Base-by-base conservation (phyloP, 1,140 invertebrate genomes). In the Macrocentrus cingulum region DNA sequence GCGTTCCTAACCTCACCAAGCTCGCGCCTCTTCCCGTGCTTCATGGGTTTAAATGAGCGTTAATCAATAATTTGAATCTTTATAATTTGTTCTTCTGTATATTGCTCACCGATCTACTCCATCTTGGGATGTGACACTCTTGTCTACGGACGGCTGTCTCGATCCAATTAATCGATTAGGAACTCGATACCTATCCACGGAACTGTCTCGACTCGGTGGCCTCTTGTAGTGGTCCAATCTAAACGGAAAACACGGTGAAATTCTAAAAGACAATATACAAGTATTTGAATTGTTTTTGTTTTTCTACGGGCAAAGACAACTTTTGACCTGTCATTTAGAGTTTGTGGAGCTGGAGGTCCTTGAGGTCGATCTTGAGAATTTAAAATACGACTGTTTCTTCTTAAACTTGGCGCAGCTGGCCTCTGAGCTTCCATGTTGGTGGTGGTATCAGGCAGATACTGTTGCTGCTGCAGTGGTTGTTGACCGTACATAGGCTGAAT, bases 141-240 rank as follows among this genome's bases (percentile, higher is more conserved):
- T 84, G 64, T 92, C 88, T 8, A 92, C 84, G 4, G 90, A 91
- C 2, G 91, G 83, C 69, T 91, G 90, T 56, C 90, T 84, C 0
- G 89, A 91, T 48, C 83, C 83, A 59, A 74, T 71, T 50, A 77
- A 72, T 50, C 79, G 66, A 52, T 75, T 68, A 69, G 79, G 78
- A 16, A 85, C 85, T 59, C 87, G 80, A 1, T 90, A 93, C 55
- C 91, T 83, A 80, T 94, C 92, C 32, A 93, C 89, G 63, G 91
- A 94, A 61, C 88, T 89, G 70, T 94, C 92, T 70, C 91, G 81
- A 79, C 91, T 93, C 1, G 91, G 90, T 51, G 91, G 89, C 69
- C 90, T 83, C 74, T 94, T 93, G 72, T 98, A 98, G 71, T 98
- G 95, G 80, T 97, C 94, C 74, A 97, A 80, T 76, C 80, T 85